phyloP scores from a whole-genome alignment of 1,140 invertebrate species.

The Rhopalosiphum padi region DNA sequence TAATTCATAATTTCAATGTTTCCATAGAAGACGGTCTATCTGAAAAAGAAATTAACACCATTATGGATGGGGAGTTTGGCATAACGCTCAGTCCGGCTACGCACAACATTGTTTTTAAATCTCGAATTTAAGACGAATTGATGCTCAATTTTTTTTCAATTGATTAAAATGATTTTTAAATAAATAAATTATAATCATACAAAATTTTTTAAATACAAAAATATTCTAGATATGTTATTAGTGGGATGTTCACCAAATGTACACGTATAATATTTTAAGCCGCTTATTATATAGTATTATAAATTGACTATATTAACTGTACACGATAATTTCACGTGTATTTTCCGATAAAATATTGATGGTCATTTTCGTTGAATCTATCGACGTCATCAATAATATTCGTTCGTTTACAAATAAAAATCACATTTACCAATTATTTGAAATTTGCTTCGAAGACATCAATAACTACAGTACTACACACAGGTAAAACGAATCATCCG shows the following conservation, averaged over 20 bases:
- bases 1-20: slow-evolving; percentile 72
- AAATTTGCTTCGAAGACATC: neutral
- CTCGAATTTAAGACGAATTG: slow-evolving; percentile 15
- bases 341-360: no score
- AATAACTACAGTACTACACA: neutral
- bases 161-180: neutral
- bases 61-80: slow-evolving; percentile 72
- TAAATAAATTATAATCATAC: neutral
- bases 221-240: neutral
- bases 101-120: slow-evolving; percentile 29
- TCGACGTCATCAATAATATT: neutral
- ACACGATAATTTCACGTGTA: no score
- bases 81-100: slow-evolving; percentile 68
- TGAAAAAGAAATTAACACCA: slow-evolving; percentile 23
- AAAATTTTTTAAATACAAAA: neutral
- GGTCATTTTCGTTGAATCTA: no score
- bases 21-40: slow-evolving; percentile 5
- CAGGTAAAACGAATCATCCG: neutral
- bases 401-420: neutral
- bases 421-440: neutral
- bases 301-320: no score
- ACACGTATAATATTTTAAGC: no score
- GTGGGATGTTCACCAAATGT: no score
- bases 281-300: no score
- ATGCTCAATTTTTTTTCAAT: neutral